Evolutionary conservation across 2,888 invertebrate species (phyloP).

Genomic region (Noctuana brunneofusca): DNA sequence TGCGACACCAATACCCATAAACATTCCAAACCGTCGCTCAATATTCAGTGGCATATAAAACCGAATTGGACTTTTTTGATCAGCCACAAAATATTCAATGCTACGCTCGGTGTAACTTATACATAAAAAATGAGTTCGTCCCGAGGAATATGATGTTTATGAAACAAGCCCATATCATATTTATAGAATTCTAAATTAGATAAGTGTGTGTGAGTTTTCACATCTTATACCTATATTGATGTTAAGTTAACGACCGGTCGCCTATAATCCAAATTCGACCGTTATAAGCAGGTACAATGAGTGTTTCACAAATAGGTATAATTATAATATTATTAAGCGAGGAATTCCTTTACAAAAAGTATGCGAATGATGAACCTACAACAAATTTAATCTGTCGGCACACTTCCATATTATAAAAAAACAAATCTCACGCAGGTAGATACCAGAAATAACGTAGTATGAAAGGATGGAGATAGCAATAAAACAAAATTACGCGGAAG

Average conservation of each 20-base stretch:
- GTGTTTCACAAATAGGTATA: too few relatives aligned
- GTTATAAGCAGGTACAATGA: not conserved
- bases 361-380: too few relatives aligned
- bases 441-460: not conserved
- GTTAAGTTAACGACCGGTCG: not conserved
- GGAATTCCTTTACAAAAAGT: too few relatives aligned
- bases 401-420: too few relatives aligned
- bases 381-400: too few relatives aligned
- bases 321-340: too few relatives aligned
- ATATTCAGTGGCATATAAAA: constrained; percentile 73
- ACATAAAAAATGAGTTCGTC: constrained; percentile 48
- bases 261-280: not conserved
- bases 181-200: constrained; percentile 36
- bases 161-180: constrained; percentile 37
- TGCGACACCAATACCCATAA: not conserved
- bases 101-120: constrained; percentile 45
- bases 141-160: constrained; percentile 42
- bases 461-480: constrained; percentile 47
- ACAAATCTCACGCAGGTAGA: too few relatives aligned
- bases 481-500: constrained; percentile 66
- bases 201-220: constrained; percentile 14
- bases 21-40: constrained; percentile 51
- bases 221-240: constrained; percentile 14
- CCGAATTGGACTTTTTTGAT: constrained; percentile 63
- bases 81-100: constrained; percentile 52